phyloP scores from a whole-genome alignment of 2,797 vertebrate species.

The Malacoctenus gilli region DNA sequence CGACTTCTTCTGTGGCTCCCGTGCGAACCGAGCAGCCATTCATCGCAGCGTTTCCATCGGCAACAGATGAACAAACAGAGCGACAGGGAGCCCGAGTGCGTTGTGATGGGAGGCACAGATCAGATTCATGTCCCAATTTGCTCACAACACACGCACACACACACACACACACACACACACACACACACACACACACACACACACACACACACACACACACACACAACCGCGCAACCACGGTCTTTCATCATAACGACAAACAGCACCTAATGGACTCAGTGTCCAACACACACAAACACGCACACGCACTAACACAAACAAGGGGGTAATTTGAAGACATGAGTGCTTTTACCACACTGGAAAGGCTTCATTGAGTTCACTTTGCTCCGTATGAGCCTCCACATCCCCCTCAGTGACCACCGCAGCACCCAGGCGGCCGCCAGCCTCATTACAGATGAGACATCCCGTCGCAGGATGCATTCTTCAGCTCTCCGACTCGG shows the following conservation, averaged over 20 bases:
- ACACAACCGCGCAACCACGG: slow-evolving; percentile 42
- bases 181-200: slow-evolving; percentile 39
- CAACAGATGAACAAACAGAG: slow-evolving; percentile 10
- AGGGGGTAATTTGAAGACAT: slow-evolving; percentile 53
- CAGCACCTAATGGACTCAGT: slow-evolving; percentile 61
- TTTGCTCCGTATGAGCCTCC: slow-evolving; percentile 38
- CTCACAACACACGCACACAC: slow-evolving; percentile 53
- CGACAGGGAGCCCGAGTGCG: background rate
- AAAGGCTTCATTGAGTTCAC: slow-evolving; percentile 54
- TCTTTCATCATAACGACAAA: slow-evolving; percentile 64
- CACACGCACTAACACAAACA: slow-evolving; percentile 24
- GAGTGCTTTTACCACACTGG: slow-evolving; percentile 63
- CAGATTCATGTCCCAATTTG: slow-evolving; percentile 54
- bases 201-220: slow-evolving; percentile 45
- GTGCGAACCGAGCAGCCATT: slow-evolving; percentile 18
- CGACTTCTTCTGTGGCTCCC: slow-evolving; percentile 8
- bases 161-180: slow-evolving; percentile 40
- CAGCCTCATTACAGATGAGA: slow-evolving; percentile 5
- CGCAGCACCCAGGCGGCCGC: slow-evolving; percentile 2
- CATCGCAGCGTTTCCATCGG: slow-evolving; percentile 14
- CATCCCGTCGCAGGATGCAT: slow-evolving; percentile 1
- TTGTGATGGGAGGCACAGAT: slow-evolving; percentile 29
- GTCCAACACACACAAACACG: slow-evolving; percentile 22
- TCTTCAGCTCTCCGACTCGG: background rate
- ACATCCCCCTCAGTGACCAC: slow-evolving; percentile 22